Evolutionary conservation across 1,140 invertebrate genomes (phyloP), one percentile per base, ranked within the genome.

Genomic region (Rhopalosiphum padi): DNA sequence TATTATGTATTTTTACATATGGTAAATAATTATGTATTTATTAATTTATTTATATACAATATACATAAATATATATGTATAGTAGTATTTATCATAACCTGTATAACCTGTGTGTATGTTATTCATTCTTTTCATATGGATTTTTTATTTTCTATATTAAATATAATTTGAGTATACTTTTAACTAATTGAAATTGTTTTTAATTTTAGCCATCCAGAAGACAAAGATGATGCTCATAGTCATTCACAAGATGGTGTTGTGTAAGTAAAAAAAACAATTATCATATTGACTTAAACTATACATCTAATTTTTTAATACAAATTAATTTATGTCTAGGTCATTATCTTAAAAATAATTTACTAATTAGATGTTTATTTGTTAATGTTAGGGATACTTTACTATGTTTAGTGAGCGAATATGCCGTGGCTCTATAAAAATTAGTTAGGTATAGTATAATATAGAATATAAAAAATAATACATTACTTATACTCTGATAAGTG

Each of bases 161-260:
- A n/a, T 90, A 43, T 21, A 68, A 35, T 90, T 23, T 90, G 1
- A 21, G 1, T 22, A 68, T 68, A 21, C 11, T 90, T 77, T 60
- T 30, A 60, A 60, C 25, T 90, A 68, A 90, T 68, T 21, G 1
- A 21, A 30, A 51, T 88, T 48, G 0, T 90, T 43, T 43, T 68
- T 68, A 60, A 90, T 93, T 93, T 83, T 85, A 93, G 91, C 23
- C 91, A 93, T 55, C 25, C 35, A 37, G 91, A 93, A 55, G 91
- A 93, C 15, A 93, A 86, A 93, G 91, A 93, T 30, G 91, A 93
- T 86, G 25, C 11, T 25, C 48, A 93, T 86, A 86, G 7, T 86
- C 43, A 86, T 53, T 83, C 68, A 51, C 91, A 93, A 86, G 91
- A 93, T 41, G 91, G 91, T 18, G 82, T 93, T 35, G 41, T 43